Conservation (phyloP, 2,888 invertebrate genomes). For the Chirona hameri region DNA sequence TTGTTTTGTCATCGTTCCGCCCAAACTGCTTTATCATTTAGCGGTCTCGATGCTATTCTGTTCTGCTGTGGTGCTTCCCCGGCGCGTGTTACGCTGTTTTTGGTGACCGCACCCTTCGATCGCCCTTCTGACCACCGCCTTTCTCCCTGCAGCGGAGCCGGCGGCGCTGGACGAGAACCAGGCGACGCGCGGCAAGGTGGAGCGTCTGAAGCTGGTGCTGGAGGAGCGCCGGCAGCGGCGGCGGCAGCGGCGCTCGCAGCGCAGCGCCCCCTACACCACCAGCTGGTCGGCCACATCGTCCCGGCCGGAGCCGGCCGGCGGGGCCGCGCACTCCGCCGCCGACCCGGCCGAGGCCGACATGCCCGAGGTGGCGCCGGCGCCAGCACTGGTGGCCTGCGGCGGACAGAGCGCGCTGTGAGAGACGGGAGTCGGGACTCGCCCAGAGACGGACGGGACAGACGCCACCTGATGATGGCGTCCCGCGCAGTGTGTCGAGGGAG, state of each 20-base stretch:
- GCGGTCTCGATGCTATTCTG: too few relatives aligned
- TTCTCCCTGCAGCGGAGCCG: neutral
- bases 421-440: too few relatives aligned
- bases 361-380: conserved; percentile 6
- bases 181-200: conserved; percentile 79
- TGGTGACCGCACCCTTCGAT: too few relatives aligned
- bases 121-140: neutral
- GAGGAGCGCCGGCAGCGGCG: conserved; percentile 68
- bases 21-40: too few relatives aligned
- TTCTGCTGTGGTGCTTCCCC: too few relatives aligned
- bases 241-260: conserved; percentile 57
- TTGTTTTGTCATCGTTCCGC: too few relatives aligned
- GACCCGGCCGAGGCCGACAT: neutral
- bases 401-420: conserved; percentile 10
- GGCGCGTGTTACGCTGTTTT: too few relatives aligned
- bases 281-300: conserved; percentile 33
- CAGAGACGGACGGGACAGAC: neutral
- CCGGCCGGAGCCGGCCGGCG: neutral
- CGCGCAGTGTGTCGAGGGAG: neutral
- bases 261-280: conserved; percentile 45
- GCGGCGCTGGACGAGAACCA: conserved; percentile 57
- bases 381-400: conserved; percentile 23
- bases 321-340: neutral
- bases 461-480: too few relatives aligned
- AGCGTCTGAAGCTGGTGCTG: conserved; percentile 82